phyloP scores from a whole-genome alignment of 1,140 invertebrate genomes.

The Pseudomyrmex gracilis region DNA sequence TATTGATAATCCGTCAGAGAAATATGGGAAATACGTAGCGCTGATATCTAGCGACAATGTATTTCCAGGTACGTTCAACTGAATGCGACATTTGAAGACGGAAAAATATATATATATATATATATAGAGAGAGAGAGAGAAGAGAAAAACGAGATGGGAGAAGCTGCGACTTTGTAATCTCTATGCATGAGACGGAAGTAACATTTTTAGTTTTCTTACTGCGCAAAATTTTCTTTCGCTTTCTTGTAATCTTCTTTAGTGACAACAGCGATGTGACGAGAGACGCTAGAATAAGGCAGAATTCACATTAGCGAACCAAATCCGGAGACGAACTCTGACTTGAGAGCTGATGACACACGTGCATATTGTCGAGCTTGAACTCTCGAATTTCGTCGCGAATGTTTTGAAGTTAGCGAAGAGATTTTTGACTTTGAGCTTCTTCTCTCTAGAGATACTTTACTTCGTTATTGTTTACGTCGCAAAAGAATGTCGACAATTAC shows the following conservation, averaged over 20 bases:
- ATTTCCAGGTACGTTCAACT: not conserved
- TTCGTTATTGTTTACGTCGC: no score
- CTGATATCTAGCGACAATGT: not conserved
- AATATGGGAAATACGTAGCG: slow-evolving; percentile 7
- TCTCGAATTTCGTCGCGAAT: no score
- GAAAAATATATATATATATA: not conserved
- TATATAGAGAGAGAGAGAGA: no score
- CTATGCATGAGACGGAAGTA: slow-evolving; percentile 42
- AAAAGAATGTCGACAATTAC: no score
- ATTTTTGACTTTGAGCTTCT: no score
- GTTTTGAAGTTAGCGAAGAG: no score
- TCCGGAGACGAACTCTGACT: no score
- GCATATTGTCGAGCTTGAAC: no score
- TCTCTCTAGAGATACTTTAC: no score
- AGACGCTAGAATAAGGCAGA: slow-evolving; percentile 5
- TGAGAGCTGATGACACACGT: no score
- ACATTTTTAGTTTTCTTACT: slow-evolving; percentile 54
- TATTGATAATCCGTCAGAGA: slow-evolving; percentile 3
- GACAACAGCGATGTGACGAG: not conserved
- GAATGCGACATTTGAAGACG: not conserved
- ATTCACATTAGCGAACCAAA: no score
- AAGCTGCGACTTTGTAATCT: slow-evolving; percentile 25
- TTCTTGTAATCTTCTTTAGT: not conserved
- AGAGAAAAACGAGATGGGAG: not conserved
- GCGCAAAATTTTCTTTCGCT: not conserved